These are phyloP conservation scores for Sisor rabdophorus DNA, from an alignment of 2,113 vertebrate genomes.

Conservation along the genomic window DNA sequence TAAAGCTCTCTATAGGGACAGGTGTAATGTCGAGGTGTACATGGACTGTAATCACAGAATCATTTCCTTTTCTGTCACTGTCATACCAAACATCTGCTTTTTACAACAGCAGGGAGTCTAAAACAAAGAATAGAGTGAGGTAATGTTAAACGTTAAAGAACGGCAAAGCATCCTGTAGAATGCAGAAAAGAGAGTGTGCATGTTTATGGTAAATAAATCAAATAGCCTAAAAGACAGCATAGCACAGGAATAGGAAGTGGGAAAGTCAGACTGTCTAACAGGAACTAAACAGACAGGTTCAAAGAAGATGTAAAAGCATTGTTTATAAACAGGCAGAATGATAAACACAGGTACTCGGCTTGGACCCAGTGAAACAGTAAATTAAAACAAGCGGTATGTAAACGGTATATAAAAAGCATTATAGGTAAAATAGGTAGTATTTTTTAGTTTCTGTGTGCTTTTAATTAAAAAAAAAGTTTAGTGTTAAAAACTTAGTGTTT, in stretches of 20 bases:
- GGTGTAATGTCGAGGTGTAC: conserved; percentile 17
- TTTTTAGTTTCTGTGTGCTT: no score
- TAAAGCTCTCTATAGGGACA: conserved; percentile 18
- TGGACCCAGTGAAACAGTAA: not conserved
- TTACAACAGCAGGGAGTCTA: not conserved
- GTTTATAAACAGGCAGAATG: not conserved
- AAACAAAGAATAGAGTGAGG: not conserved
- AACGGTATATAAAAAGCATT: conserved; percentile 34
- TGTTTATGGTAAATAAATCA: conserved; percentile 1
- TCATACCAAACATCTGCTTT: conserved; percentile 33
- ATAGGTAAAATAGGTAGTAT: no score
- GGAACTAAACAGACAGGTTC: conserved; percentile 40
- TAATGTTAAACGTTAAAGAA: not conserved
- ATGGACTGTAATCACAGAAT: conserved; percentile 36
- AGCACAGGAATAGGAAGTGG: conserved; percentile 24
- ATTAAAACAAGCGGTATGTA: not conserved
- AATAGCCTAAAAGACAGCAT: conserved; percentile 12
- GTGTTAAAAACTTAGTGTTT: no score
- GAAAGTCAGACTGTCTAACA: conserved; percentile 25
- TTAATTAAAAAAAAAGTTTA: no score
- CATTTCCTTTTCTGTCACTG: conserved; percentile 24
- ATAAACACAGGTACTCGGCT: not conserved
- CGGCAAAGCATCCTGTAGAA: not conserved
- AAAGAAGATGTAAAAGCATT: conserved; percentile 19
- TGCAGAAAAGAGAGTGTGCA: conserved; percentile 6